Percentiles rank a stretch among this genome's conserved stretches.
Conservation (phyloP, 2,797 vertebrate genomes). For the Sebastes steindachneri region DNA sequence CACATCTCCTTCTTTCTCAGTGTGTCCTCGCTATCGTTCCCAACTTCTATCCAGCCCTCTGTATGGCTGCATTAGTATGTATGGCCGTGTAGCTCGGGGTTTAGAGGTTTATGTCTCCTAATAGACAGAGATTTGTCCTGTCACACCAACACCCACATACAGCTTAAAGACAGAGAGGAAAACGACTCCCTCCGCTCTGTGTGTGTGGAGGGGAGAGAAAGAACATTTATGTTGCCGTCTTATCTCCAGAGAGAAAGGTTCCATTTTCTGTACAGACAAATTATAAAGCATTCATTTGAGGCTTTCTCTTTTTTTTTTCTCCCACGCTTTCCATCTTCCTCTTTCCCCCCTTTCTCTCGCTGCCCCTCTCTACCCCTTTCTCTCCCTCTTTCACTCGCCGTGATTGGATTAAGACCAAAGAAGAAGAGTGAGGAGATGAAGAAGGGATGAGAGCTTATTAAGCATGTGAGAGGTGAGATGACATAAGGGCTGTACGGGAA, state of each 20-base stretch:
- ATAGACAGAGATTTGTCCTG: constrained; percentile 82
- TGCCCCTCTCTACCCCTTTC: constrained; percentile 6
- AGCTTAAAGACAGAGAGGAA: constrained; percentile 62
- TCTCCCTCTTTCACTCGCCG: constrained; percentile 7
- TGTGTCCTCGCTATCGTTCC: constrained; percentile 45
- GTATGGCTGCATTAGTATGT: constrained; percentile 76
- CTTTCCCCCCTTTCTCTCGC: background rate
- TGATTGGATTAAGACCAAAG: constrained; percentile 78
- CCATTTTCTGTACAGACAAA: constrained; percentile 63
- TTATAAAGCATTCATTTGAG: constrained; percentile 73
- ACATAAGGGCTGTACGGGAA: constrained; percentile 62
- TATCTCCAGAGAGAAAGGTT: constrained; percentile 67
- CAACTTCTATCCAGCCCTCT: constrained; percentile 54
- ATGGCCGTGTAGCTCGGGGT: constrained; percentile 71
- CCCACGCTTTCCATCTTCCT: constrained; percentile 34
- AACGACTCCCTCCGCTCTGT: constrained; percentile 42
- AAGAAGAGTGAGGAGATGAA: constrained; percentile 68
- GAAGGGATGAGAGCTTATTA: constrained; percentile 72
- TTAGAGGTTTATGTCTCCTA: constrained; percentile 81
- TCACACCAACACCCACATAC: constrained; percentile 76
- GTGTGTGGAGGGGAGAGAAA: constrained; percentile 34
- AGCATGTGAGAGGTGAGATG: constrained; percentile 72
- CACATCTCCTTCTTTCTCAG: constrained; percentile 35
- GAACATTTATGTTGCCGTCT: constrained; percentile 63
- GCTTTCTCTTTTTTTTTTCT: constrained; percentile 54